Base-by-base conservation (phyloP, 1,140 invertebrate species). In the Bombus turneri region DNA sequence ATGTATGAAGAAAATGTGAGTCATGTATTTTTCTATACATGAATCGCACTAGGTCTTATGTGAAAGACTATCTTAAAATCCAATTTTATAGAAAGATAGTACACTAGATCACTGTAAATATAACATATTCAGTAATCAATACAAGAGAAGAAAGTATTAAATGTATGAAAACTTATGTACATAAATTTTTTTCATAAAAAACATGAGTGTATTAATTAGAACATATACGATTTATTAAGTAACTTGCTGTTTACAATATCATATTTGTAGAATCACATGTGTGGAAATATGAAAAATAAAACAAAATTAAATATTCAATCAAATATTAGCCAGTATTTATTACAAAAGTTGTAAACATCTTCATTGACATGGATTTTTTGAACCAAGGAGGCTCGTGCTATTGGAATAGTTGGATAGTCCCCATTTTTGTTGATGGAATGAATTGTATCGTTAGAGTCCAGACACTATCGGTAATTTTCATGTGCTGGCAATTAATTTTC, bases 281-380 rank as follows among this genome's bases (percentile, higher is more conserved):
- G 2, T 22, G 5, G 66, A 72, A 66, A 22, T 73, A 31, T 25
- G 43, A 68, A 76, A 64, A 39, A 66, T 59, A 39, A 77, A 86
- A 31, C 28, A 31, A 87, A n/a, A 85, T 64, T 62, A 18, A 39
- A 64, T 64, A 68, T 6, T 66, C 71, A 57, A 73, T 43, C n/a
- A 76, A 68, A 92, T 91, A 91, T 91, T 90, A 93, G 85, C 76
- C 76, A 88, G 83, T 87, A 83, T 93, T 93, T 93, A 93, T 94
- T 93, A 87, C 31, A 87, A 74, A 81, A 66, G 47, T 86, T 64
- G 47, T 72, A 81, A 68, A 74, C 81, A 85, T 85, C 80, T 41
- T 90, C 15, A 71, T 77, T 64, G 43, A 87, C 82, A 87, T 69
- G 37, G 62, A 84, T 83, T 74, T 73, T 69, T 80, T 15, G 22